phyloP scores from a whole-genome alignment of 1,140 invertebrate genomes.

The Bombus waltoni region DNA sequence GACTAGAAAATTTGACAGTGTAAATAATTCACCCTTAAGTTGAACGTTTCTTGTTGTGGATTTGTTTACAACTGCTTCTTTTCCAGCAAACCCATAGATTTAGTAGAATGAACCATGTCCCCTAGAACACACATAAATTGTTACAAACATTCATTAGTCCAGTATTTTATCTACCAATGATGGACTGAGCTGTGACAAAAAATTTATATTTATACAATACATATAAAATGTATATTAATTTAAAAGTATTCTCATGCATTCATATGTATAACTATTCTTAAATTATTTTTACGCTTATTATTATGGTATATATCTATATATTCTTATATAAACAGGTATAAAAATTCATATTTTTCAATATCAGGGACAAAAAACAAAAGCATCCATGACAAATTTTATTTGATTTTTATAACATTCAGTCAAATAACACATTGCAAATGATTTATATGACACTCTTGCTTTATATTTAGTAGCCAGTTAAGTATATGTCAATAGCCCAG shows the following conservation, averaged over 20 bases:
- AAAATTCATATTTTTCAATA: conserved; percentile 13
- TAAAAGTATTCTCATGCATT: conserved; percentile 11
- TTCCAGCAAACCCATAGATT: conserved; percentile 57
- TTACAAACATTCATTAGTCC: not conserved
- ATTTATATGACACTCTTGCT: conserved; percentile 4
- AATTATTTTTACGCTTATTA: not conserved
- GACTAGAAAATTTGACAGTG: conserved; percentile 71
- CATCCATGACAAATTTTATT: conserved; percentile 28
- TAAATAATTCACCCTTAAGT: conserved; percentile 50
- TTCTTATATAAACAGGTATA: not conserved
- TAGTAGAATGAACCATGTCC: conserved; percentile 54
- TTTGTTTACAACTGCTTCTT: conserved; percentile 59
- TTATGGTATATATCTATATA: not conserved
- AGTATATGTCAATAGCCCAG: conserved; percentile 37
- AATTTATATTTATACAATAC: not conserved
- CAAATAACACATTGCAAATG: conserved; percentile 33
- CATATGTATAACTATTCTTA: not conserved
- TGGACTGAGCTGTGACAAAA: conserved; percentile 43
- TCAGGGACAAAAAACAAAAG: not conserved
- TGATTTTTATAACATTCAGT: not conserved
- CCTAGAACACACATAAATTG: conserved; percentile 51
- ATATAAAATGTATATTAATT: not conserved
- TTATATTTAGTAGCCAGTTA: conserved; percentile 41
- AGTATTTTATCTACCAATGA: conserved; percentile 18
- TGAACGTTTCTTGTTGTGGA: conserved; percentile 17